Conservation (phyloP, 92 coral and sea anemone genomes). For the Epizoanthus stellaris region DNA sequence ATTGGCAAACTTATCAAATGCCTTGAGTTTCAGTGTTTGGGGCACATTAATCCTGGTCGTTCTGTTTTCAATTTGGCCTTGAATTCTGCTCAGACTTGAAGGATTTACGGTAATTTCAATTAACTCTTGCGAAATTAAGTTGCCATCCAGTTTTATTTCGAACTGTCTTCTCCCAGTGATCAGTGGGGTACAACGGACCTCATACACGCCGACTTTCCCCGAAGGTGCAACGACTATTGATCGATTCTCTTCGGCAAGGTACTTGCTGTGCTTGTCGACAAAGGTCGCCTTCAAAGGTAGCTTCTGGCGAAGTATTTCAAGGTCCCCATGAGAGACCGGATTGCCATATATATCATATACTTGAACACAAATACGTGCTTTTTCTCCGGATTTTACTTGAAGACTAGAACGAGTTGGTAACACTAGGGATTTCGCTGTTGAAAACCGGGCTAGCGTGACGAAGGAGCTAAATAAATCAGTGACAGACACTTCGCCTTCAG, state of each 20-base stretch:
- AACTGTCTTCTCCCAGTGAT: neutral
- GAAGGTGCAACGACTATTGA: neutral
- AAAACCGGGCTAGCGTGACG: slow-evolving; percentile 10
- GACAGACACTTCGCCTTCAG: neutral
- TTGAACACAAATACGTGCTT: neutral
- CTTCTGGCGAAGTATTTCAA: neutral
- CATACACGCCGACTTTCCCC: neutral
- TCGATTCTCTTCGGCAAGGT: neutral
- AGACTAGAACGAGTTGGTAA: neutral
- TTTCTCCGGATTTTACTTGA: slow-evolving; percentile 10
- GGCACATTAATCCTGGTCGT: neutral
- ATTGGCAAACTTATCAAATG: slow-evolving; percentile 9
- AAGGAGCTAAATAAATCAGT: neutral
- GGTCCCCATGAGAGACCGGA: neutral
- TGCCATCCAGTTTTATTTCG: neutral
- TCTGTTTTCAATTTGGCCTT: neutral
- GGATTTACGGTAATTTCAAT: neutral
- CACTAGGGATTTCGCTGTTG: neutral
- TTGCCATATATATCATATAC: neutral
- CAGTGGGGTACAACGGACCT: slow-evolving; percentile 17
- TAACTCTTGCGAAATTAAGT: neutral
- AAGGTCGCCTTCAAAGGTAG: neutral
- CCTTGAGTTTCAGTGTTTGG: neutral
- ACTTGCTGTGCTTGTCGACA: neutral
- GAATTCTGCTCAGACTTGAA: slow-evolving; percentile 2